phyloP scores from a whole-genome alignment of 2,888 invertebrate genomes.

The Polyploca ridens region DNA sequence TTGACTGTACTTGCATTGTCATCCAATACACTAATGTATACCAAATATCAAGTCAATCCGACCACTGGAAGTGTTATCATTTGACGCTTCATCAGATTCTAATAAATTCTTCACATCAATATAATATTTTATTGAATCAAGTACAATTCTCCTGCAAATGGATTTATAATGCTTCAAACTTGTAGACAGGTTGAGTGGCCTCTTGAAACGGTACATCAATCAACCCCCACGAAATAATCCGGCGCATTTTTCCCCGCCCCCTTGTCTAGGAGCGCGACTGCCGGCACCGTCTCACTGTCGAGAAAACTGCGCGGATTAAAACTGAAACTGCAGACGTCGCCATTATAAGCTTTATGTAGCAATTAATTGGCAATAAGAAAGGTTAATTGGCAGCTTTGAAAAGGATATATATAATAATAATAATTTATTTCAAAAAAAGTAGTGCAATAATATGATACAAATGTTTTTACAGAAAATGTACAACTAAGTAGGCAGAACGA shows the following conservation, averaged over 20 bases:
- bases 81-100: no score
- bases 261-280: not conserved
- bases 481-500: no score
- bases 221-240: not conserved
- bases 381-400: not conserved
- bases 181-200: conserved; percentile 4
- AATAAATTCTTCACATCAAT: no score
- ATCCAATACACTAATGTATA: no score
- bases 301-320: not conserved
- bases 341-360: not conserved
- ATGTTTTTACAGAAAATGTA: no score
- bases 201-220: not conserved
- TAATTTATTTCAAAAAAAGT: no score
- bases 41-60: no score
- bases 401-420: not conserved
- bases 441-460: no score
- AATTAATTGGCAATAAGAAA: not conserved
- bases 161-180: not conserved
- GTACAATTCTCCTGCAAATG: no score
- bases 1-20: no score
- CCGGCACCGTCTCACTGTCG: not conserved
- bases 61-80: no score
- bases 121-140: no score
- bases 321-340: not conserved
- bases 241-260: not conserved